Percentiles rank a stretch among this genome's conserved stretches.
phyloP scores from a whole-genome alignment of 2,888 invertebrate genomes.

The Euplexia lucipara region DNA sequence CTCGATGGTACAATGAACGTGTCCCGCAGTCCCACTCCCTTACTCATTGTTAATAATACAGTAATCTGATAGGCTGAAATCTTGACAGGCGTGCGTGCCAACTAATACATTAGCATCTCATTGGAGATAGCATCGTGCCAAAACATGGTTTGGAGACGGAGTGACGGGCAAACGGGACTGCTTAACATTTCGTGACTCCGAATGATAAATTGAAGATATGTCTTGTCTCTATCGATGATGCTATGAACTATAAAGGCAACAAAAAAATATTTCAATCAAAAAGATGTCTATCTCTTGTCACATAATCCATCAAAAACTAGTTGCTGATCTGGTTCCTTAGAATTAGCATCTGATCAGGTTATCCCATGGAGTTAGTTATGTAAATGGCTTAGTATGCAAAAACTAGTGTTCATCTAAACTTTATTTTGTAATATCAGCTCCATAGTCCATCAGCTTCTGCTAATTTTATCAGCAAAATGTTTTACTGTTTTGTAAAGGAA shows the following conservation, averaged over 20 bases:
- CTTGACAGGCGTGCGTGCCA: slow-evolving; percentile 81
- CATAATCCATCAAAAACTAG: slow-evolving; percentile 69
- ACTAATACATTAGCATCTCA: slow-evolving; percentile 88
- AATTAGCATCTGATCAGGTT: slow-evolving; percentile 55
- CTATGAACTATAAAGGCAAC: slow-evolving; percentile 51
- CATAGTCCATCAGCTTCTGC: slow-evolving; percentile 55
- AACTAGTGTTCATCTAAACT: slow-evolving; percentile 42
- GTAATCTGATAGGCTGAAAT: slow-evolving; percentile 81
- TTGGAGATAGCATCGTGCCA: slow-evolving; percentile 83
- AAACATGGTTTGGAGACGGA: slow-evolving; percentile 67
- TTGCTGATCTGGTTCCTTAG: slow-evolving; percentile 67
- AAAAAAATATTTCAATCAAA: slow-evolving; percentile 60
- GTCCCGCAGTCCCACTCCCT: slow-evolving; percentile 56
- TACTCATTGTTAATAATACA: slow-evolving; percentile 77
- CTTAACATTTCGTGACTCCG: slow-evolving; percentile 62
- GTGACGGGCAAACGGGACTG: slow-evolving; percentile 71
- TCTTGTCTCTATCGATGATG: slow-evolving; percentile 61
- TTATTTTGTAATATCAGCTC: slow-evolving; percentile 61
- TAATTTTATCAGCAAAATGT: slow-evolving; percentile 47
- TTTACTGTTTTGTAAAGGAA: slow-evolving; percentile 1
- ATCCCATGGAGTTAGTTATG: slow-evolving; percentile 62
- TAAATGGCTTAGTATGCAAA: slow-evolving; percentile 64
- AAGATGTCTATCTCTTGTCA: slow-evolving; percentile 54
- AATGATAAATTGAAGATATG: slow-evolving; percentile 71
- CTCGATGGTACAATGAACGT: slow-evolving; percentile 69